Evolutionary conservation across 1,140 invertebrate species (phyloP), one percentile per base, ranked within the genome.

Genomic region (Harpegnathos saltator): DNA sequence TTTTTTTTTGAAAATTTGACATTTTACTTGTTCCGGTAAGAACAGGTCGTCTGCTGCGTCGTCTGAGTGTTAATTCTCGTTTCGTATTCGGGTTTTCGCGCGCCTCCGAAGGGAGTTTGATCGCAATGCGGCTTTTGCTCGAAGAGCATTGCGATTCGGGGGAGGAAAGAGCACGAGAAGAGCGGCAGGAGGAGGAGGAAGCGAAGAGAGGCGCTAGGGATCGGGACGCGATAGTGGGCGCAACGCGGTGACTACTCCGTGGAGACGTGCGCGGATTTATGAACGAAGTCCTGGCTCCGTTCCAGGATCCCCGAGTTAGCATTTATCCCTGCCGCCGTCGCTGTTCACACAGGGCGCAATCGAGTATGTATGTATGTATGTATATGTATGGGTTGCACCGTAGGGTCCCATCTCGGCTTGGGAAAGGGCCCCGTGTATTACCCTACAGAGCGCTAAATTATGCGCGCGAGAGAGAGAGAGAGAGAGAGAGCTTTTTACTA

Each of bases 241-340:
- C 90, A 90, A 91, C 89, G 81, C 86, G 78, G 85, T 84, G 87
- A 90, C 83, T 89, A 84, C 75, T 85, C 54, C 78, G 75, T 87
- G 84, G 38, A 87, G 91, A 93, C 92, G 92, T 92, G 92, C 90
- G 77, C 87, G 89, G 92, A 94, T 93, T 94, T 93, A 94, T 92
- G 92, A 93, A 90, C 89, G 86, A 71, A 85, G 86, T 82, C 82
- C 89, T 94, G 92, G 93, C 92, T 89, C 85, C 84, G 81, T 86
- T 94, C 93, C 93, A 93, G 89, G 84, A 86, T 61, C 62, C n/a
- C 80, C 85, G 84, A 92, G 91, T 92, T 92, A 89, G 87, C 91
- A 92, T 93, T 93, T 92, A 93, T 92, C 91, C 87, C 85, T 73
- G 72, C 33, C 7, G 73, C 44, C 73, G 54, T 86, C 56, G 82